Evolutionary conservation across 1,140 invertebrate species (phyloP), one percentile per base, ranked within the genome.

Genomic region (Bathynomus jamesi): DNA sequence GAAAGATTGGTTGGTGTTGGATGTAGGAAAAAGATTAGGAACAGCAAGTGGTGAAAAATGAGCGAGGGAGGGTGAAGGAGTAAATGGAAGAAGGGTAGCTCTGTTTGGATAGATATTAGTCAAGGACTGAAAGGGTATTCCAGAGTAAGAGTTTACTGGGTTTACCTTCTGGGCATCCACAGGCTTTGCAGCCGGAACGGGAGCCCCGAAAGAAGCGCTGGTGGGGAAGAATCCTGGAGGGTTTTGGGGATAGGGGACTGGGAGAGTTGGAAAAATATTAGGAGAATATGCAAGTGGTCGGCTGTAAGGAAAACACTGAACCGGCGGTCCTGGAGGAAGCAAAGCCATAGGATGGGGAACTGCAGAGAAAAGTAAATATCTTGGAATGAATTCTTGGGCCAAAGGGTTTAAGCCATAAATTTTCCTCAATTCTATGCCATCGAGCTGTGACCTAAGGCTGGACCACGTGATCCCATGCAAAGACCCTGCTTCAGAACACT

Each of bases 401-500:
- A 93, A 80, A 0, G 93, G 92, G 83, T 95, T 94, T 0, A 95
- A 81, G 0, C 88, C 87, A 77, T 89, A 91, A 1, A 86, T 87
- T 60, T 90, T 89, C 68, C 90, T 88, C 69, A 91, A 82, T 78
- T 92, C 89, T 4, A 90, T 86, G 25, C 87, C 87, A 72, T 91
- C 89, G 29, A 93, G 80, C 74, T 91, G 88, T 25, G 86, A 84
- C 61, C 87, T 83, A 3, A 94, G 79, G 28, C 87, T 85, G 0
- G 84, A 83, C 86, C 87, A 89, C 0, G 89, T 89, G 28, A 91
- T 88, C 0, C 92, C 92, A 78, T 87, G 87, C 1, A 94, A 82
- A 66, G 89, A 91, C n/a, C 88, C 87, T 72, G 90, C 88, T 78
- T 89, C 83, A 76, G 89, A 85, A 79, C 90, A 91, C 60, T 88